Base-by-base conservation (phyloP, 1,140 invertebrate genomes). In the Rhynchophorus ferrugineus region DNA sequence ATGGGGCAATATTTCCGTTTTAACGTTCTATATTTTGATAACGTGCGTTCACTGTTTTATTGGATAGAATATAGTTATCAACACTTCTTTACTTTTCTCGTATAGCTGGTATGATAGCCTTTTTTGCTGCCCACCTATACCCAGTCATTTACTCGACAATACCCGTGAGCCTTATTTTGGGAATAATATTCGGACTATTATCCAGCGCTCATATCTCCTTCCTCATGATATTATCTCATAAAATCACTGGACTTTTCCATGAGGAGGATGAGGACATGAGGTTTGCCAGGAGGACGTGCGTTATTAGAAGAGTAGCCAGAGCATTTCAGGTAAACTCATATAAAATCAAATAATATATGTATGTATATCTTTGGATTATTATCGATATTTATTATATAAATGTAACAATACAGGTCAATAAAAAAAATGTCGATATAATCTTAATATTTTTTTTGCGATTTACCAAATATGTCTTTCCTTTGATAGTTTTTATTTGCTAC, bases 91-190 rank as follows among this genome's bases (percentile, higher is more conserved):
- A n/a, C n/a, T n/a, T n/a, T n/a, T n/a, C n/a, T n/a, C n/a, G n/a
- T 59, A 19, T 22, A 60, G 58, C 46, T 52, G 47, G 36, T 2
- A 54, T 57, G 58, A 41, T 1, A 13, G 50, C 79, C 11, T 83
- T 83, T 60, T 72, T 80, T 38, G 68, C 72, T 0, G 66, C 71
- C 3, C 81, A 83, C 54, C 57, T 82, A 0, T 82, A 78, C 61
- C 79, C 81, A 2, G 75, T 75, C n/a, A 69, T 79, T 46, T 80
- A 76, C 56, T 64, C 79, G 18, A 66, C 84, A 20, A 60, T 82
- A 13, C 75, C 77, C 9, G 74, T 75, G 11, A 84, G 82, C 57
- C 70, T 77, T 0, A 54, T 82, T 3, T 69, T 82, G 46, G 83
- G 83, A 0, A 45, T 78, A 1, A 75, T 71, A 13, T 54, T 74